These are phyloP conservation scores for Limnephilus rhombicus DNA, from an alignment of 2,888 invertebrate species.

Conservation along the genomic window DNA sequence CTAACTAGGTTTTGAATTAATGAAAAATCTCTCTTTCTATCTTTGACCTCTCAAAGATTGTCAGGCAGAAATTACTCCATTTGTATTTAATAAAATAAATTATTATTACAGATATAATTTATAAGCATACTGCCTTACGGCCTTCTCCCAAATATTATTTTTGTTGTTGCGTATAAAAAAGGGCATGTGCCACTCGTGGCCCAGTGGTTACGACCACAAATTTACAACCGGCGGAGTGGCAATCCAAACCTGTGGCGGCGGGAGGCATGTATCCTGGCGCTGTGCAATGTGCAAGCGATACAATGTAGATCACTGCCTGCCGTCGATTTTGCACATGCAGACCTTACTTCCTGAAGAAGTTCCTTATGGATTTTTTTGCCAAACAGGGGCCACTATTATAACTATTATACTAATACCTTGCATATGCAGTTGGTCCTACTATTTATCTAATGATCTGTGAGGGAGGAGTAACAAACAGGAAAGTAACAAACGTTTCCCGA, in stretches of 20 bases:
- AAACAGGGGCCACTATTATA: neutral
- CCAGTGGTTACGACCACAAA: constrained; percentile 20
- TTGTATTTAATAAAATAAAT: neutral
- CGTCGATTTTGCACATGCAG: constrained; percentile 18
- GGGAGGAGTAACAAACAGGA: neutral
- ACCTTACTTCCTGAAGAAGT: neutral
- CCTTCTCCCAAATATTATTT: neutral
- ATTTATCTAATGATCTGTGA: neutral
- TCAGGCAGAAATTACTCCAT: too few relatives aligned
- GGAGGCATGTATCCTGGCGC: constrained; percentile 28
- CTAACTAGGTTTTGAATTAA: too few relatives aligned
- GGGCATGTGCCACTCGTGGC: constrained; percentile 47
- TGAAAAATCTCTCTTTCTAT: too few relatives aligned
- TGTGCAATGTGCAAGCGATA: constrained; percentile 15
- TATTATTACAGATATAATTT: neutral
- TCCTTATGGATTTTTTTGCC: neutral
- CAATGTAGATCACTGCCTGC: constrained; percentile 16
- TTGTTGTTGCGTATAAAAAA: constrained; percentile 33
- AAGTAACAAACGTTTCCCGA: too few relatives aligned
- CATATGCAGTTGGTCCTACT: neutral
- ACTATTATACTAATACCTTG: neutral
- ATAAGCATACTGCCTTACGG: neutral
- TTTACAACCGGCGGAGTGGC: constrained; percentile 8
- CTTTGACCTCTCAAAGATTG: too few relatives aligned
- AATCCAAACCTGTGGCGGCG: constrained; percentile 49